Base-by-base conservation (phyloP, 2,888 invertebrate genomes). In the Lypha dubia region DNA sequence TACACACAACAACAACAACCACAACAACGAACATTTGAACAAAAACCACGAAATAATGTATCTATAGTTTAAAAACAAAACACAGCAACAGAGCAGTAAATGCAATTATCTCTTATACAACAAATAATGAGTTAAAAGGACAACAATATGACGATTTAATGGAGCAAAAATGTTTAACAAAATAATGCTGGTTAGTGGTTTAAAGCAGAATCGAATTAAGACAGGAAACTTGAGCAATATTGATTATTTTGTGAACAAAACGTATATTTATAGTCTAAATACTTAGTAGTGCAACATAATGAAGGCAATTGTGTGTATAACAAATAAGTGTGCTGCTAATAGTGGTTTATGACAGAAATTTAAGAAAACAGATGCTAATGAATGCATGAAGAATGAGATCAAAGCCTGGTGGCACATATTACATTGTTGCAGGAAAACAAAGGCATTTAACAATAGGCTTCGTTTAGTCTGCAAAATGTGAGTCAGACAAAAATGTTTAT, bases 71-170 rank as follows among this genome's bases (percentile, higher is more conserved):
- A 15, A 13, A 41, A 76, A 49, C 46, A 44, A 24, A 1, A 17
- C 24, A 68, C 82, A 74, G 83, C 70, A 1, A 17, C 24, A 68
- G 76, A 74, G 83, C 70, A 79, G 79, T 76, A 75, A 67, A 60
- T 75, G 15, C 60, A 84, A 79, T 84, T 84, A 49, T 67, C 51
- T 62, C 15, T 3, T 7, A 67, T n/a, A n/a, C n/a, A n/a, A n/a
- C n/a, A n/a, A n/a, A n/a, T 75, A 75, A 81, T 74, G 65, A 79
- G 58, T 41, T 58, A 28, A 73, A 63, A 67, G 73, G 65, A 73
- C 79, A 73, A 70, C 51, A 68, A 68, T 38, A 32, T 58, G 41
- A 65, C 38, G 20, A 67, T 65, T 73, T 65, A 79, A 79, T 79
- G 73, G 73, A 73, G 65, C 73, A 65, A 32, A 65, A 62, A 60